Evolutionary conservation across 2,113 vertebrate genomes (phyloP).

Genomic region (Chionomys nivalis): DNA sequence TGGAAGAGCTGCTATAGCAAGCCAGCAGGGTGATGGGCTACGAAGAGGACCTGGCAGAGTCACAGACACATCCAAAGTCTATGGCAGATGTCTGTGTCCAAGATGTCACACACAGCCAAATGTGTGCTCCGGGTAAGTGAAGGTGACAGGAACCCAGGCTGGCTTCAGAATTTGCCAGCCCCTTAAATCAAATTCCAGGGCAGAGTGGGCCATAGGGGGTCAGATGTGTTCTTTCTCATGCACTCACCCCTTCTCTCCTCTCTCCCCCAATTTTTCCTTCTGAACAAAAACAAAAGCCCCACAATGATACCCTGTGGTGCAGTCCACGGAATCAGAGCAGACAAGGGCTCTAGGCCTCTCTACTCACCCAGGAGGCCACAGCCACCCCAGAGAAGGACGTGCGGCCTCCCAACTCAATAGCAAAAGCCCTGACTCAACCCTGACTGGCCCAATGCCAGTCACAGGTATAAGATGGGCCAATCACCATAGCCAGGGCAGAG

Average conservation of each 20-base stretch:
- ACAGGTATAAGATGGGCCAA: neutral
- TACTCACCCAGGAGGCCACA: neutral
- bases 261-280: neutral
- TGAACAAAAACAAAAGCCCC: neutral
- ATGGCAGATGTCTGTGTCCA: neutral
- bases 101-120: neutral
- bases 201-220: neutral
- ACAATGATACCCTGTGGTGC: neutral
- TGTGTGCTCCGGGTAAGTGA: neutral
- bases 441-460: neutral
- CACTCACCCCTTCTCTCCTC: neutral
- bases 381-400: neutral
- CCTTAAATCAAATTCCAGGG: neutral
- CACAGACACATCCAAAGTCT: neutral
- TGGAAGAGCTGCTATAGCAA: neutral
- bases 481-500: neutral
- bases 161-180: neutral
- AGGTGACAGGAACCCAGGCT: neutral
- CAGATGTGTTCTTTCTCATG: rapidly evolving
- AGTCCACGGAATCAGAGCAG: neutral
- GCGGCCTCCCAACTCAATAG: neutral
- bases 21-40: neutral
- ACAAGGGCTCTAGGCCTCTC: neutral
- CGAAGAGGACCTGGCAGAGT: neutral
- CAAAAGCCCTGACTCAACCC: neutral